A percentile compares a stretch with the other conserved stretches of the same genome.
Conservation (phyloP, 2,888 invertebrate species). For the Drosophila mimetica region DNA sequence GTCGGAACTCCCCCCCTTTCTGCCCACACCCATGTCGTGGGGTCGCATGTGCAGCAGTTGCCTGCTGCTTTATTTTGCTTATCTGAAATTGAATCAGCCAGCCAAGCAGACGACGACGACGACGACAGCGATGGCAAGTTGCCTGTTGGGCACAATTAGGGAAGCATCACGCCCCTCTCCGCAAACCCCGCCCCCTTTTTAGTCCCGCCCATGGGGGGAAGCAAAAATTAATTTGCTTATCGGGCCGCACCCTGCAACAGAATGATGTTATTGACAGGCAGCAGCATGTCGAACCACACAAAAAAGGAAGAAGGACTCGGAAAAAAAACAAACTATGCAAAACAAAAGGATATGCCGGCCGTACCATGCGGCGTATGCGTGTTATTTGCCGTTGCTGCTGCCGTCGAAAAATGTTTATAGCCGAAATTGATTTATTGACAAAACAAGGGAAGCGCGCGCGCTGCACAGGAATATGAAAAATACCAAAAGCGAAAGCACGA, state of each 20-base stretch:
- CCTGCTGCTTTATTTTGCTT: conserved; percentile 76
- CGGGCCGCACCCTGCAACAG: conserved; percentile 71
- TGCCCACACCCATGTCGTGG: conserved; percentile 10
- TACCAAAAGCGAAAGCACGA: conserved; percentile 45
- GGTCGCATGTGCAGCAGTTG: conserved; percentile 66
- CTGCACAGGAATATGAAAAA: conserved; percentile 49
- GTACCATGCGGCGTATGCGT: conserved; percentile 75
- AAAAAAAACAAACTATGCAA: conserved; percentile 57
- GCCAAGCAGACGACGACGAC: conserved; percentile 61
- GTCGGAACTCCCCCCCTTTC: conserved; percentile 11
- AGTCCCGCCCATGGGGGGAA: conserved; percentile 16
- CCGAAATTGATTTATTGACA: conserved; percentile 81
- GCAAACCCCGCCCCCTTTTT: background rate
- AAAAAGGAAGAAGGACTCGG: conserved; percentile 4
- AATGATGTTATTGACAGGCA: conserved; percentile 76
- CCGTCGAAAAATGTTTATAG: conserved; percentile 63
- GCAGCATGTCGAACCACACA: conserved; percentile 42
- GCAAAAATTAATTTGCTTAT: conserved; percentile 81
- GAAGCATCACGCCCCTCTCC: conserved; percentile 49
- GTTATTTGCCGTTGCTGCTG: conserved; percentile 53
- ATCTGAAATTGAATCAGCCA: conserved; percentile 81
- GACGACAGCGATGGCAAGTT: conserved; percentile 45
- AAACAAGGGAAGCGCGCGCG: conserved; percentile 58
- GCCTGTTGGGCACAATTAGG: conserved; percentile 74
- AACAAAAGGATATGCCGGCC: conserved; percentile 48